Base-by-base conservation (phyloP, 2,113 vertebrate genomes). In the Electrona antarctica region DNA sequence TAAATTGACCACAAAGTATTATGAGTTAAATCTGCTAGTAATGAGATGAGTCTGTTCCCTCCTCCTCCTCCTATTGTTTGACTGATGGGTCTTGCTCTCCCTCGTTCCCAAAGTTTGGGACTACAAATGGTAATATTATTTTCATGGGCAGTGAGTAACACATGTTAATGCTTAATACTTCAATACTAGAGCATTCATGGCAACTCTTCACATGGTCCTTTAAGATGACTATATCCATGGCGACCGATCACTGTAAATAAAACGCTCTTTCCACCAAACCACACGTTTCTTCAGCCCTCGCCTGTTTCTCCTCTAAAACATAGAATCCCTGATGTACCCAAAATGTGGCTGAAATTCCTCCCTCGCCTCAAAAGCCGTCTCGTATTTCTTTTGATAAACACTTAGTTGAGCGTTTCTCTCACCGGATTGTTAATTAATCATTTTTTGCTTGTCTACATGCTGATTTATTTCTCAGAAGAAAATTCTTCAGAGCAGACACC, bases 21-120 rank as follows among this genome's bases (percentile, higher is more conserved):
- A 73, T 4, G 69, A 69, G 64, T 72, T 29, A 64, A 86, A 82
- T 85, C 83, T 87, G 88, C 77, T 56, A 75, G 74, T 81, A 83
- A 74, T 21, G 62, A 67, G 76, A 28, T 47, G 56, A 74, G 45
- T 68, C 60, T 82, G 50, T 21, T 82, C 61, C 29, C 45, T 51
- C 52, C 45, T 41, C 1, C 62, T 64, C 60, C 65, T 83, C 67
- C 63, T 75, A 70, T 79, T 77, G 85, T 80, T 79, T 74, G n/a
- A 78, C 41, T 69, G 73, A 79, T 46, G 12, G 48, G 56, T 3
- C 8, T 13, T 60, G 56, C n/a, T 55, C 33, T 73, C 69, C 29
- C 41, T 9, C 46, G 45, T 60, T 50, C 46, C 13, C 46, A 50
- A 74, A 66, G 60, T 45, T 71, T 14, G 69, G n/a, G 21, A 10